Conservation (phyloP, 2,888 invertebrate species). For the Hypsopygia costalis region DNA sequence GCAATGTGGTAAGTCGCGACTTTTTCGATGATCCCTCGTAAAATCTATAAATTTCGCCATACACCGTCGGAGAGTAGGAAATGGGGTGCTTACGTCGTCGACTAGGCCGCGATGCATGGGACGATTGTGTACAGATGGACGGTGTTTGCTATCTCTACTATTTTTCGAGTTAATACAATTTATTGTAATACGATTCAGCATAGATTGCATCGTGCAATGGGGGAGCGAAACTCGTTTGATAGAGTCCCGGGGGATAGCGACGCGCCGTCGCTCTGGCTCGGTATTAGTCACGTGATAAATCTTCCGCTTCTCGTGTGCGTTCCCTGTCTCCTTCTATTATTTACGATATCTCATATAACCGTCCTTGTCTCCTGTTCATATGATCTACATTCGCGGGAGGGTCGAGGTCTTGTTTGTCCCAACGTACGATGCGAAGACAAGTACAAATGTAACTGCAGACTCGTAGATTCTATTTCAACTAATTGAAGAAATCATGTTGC, state of each 20-base stretch:
- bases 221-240: constrained; percentile 79
- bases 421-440: constrained; percentile 50
- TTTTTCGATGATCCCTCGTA: constrained; percentile 73
- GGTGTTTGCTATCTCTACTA: constrained; percentile 78
- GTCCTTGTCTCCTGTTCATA: constrained; percentile 56
- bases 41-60: constrained; percentile 72
- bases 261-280: constrained; percentile 68
- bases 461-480: constrained; percentile 30
- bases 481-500: constrained; percentile 18
- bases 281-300: constrained; percentile 80
- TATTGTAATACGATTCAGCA: constrained; percentile 81
- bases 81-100: constrained; percentile 49
- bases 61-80: constrained; percentile 49
- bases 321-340: constrained; percentile 58
- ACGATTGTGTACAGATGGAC: constrained; percentile 78
- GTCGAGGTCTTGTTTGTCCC: constrained; percentile 53
- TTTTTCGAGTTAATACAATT: constrained; percentile 81
- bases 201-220: constrained; percentile 76
- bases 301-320: constrained; percentile 53
- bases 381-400: constrained; percentile 57
- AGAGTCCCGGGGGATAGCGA: constrained; percentile 68
- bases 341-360: constrained; percentile 42
- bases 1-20: constrained; percentile 66
- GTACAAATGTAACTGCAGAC: constrained; percentile 33
- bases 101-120: constrained; percentile 44